Percentiles rank a stretch among this genome's conserved stretches.
Evolutionary conservation across 1,140 invertebrate genomes (phyloP).

Genomic region (Caenorhabditis brenneri): DNA sequence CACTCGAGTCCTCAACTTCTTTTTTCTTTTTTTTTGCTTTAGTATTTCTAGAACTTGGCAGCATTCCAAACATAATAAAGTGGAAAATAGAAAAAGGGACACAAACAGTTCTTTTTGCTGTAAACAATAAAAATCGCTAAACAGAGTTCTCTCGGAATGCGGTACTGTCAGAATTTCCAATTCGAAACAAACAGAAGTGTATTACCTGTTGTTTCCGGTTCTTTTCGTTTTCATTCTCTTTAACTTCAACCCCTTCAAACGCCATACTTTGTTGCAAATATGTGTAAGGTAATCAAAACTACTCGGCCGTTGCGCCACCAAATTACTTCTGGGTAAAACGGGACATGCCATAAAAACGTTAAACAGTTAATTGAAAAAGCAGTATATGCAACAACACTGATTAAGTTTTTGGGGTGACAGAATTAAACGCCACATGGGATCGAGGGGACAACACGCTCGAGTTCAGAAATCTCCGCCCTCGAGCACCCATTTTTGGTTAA

Average conservation of each 20-base stretch:
- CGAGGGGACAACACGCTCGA: not conserved
- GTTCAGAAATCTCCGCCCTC: not conserved
- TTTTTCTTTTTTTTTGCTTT: not conserved
- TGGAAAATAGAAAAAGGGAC: no score
- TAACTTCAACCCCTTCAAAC: not conserved
- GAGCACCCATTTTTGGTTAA: not conserved
- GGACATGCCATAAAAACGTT: slow-evolving; percentile 19
- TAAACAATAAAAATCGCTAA: slow-evolving; percentile 8
- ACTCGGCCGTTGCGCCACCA: not conserved
- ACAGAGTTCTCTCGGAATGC: slow-evolving; percentile 1
- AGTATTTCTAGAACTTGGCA: slow-evolving; percentile 7
- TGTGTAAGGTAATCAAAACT: slow-evolving; percentile 31
- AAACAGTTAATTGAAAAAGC: slow-evolving; percentile 35
- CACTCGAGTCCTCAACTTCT: slow-evolving; percentile 30
- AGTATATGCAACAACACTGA: not conserved
- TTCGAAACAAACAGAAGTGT: slow-evolving; percentile 12
- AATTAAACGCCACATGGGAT: not conserved
- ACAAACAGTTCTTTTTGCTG: not conserved
- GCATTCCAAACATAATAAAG: not conserved
- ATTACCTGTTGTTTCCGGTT: slow-evolving; percentile 34
- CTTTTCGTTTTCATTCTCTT: not conserved
- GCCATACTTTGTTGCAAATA: not conserved
- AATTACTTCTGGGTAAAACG: slow-evolving; percentile 23
- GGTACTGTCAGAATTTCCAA: slow-evolving; percentile 9
- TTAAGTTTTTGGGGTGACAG: not conserved